A percentile compares a stretch with the other conserved stretches of the same genome.
phyloP scores from a whole-genome alignment of 2,113 vertebrate species.

The Ptilonorhynchus violaceus region DNA sequence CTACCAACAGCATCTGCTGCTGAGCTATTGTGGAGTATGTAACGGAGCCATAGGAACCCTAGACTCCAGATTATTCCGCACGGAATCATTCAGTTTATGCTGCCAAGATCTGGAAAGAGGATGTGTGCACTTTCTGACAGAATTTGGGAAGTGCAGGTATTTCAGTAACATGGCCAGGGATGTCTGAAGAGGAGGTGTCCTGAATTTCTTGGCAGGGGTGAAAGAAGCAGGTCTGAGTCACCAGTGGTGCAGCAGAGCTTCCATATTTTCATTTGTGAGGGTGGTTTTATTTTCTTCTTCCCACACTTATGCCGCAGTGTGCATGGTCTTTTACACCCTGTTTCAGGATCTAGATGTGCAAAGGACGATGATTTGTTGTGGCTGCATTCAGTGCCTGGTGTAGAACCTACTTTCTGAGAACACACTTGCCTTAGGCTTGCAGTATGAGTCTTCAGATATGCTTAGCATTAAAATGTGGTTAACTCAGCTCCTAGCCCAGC shows the following conservation, averaged over 20 bases:
- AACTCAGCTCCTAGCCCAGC: not conserved
- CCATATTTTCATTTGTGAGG: not conserved
- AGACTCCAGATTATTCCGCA: not conserved
- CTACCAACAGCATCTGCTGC: not conserved
- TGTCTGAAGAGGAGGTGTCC: not conserved
- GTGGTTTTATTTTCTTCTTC: not conserved
- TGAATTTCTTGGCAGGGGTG: not conserved
- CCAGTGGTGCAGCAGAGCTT: not conserved
- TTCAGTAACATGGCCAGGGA: not conserved
- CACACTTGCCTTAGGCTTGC: not conserved
- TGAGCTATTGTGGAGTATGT: not conserved
- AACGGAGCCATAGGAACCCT: not conserved
- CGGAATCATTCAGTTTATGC: not conserved
- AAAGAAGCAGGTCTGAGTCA: not conserved
- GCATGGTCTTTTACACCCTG: not conserved
- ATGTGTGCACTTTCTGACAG: not conserved
- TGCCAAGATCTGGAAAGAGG: not conserved
- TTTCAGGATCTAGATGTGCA: not conserved
- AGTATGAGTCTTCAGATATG: conserved; percentile 3
- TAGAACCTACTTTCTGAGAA: not conserved
- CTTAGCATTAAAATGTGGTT: conserved; percentile 27
- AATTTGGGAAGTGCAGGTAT: not conserved
- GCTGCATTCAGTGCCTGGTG: not conserved
- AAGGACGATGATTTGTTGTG: not conserved
- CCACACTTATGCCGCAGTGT: not conserved